phyloP scores from a whole-genome alignment of 2,888 invertebrate genomes.

The Campopleginae sp. region DNA sequence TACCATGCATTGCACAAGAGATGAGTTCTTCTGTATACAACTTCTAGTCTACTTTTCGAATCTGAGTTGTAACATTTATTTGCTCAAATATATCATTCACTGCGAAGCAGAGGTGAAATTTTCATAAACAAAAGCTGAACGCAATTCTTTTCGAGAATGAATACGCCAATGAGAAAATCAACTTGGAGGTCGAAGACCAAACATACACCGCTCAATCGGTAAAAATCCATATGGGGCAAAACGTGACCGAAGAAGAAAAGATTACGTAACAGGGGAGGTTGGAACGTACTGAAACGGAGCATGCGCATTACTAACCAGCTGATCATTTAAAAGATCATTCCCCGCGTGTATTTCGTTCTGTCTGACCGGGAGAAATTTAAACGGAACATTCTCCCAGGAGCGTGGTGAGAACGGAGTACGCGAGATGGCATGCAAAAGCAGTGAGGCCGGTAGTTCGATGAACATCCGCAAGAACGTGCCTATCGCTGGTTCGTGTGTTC shows the following conservation, averaged over 20 bases:
- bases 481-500: background rate
- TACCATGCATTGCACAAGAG: background rate
- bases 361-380: background rate
- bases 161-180: background rate
- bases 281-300: background rate
- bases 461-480: background rate
- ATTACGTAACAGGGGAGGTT: background rate
- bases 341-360: background rate
- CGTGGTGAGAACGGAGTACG: background rate
- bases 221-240: constrained; percentile 1
- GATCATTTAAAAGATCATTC: background rate
- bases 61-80: background rate
- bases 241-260: constrained; percentile 3
- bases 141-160: background rate
- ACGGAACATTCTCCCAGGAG: background rate
- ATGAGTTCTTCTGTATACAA: background rate
- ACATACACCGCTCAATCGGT: background rate
- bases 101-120: background rate
- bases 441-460: background rate
- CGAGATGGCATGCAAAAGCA: background rate
- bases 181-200: background rate
- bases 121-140: background rate
- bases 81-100: background rate
- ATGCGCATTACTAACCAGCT: constrained; percentile 45
- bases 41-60: background rate